phyloP scores from a whole-genome alignment of 2,113 vertebrate species.

The Dasypus novemcinctus region DNA sequence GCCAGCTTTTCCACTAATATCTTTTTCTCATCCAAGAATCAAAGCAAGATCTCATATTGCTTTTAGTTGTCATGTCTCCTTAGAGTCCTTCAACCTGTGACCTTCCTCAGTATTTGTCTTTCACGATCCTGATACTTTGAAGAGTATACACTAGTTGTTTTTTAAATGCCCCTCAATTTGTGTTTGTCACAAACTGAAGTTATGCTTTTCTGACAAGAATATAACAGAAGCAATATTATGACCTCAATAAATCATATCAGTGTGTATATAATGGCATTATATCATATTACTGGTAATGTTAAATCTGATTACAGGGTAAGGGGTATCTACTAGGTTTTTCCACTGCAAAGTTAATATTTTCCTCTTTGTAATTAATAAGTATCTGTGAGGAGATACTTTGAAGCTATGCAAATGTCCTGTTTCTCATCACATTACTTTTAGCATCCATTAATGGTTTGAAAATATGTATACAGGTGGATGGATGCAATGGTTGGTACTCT shows the following conservation, averaged over 20 bases:
- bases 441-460: background rate
- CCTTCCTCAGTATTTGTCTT: background rate
- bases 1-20: background rate
- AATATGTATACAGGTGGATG: background rate
- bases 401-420: background rate
- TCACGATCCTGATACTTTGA: background rate
- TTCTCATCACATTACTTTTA: constrained; percentile 37
- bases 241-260: background rate
- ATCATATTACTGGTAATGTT: background rate
- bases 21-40: background rate
- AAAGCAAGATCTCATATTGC: background rate
- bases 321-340: background rate
- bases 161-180: background rate
- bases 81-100: background rate
- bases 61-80: background rate
- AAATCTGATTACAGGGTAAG: background rate
- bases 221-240: background rate
- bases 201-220: background rate
- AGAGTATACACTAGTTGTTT: background rate
- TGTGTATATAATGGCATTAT: background rate
- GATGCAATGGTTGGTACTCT: background rate
- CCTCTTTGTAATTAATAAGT: background rate
- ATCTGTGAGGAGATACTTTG: background rate
- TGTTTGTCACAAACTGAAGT: background rate
- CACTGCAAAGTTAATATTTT: background rate